Percentiles rank a stretch among this genome's conserved stretches.
These are phyloP conservation scores for Apostichopus californicus DNA, from an alignment of 35 echinoderm and acorn worm species.

Conservation along the genomic window DNA sequence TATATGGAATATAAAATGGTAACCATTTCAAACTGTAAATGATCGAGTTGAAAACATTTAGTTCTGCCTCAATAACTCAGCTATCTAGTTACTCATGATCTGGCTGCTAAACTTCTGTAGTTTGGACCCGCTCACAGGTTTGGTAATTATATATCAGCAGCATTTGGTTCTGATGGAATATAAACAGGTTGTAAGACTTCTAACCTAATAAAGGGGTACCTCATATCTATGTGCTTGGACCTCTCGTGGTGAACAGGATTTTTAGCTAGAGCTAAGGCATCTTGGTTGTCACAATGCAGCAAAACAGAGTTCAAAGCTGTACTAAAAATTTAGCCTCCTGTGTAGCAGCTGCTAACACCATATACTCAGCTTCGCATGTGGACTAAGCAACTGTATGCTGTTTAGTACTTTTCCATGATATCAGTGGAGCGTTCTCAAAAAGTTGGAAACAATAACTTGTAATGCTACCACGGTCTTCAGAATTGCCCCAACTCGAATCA, in stretches of 20 bases:
- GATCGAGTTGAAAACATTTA: no score
- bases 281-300: slow-evolving; percentile 59
- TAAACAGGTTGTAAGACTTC: slow-evolving; percentile 28
- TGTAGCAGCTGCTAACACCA: slow-evolving; percentile 52
- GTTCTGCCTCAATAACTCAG: no score
- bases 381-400: slow-evolving; percentile 53
- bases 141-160: slow-evolving; percentile 46
- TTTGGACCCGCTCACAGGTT: no score
- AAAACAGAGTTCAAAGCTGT: slow-evolving; percentile 12
- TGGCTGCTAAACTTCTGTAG: no score
- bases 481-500: slow-evolving; percentile 48
- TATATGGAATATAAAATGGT: no score
- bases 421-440: not conserved
- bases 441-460: slow-evolving; percentile 48
- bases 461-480: slow-evolving; percentile 46
- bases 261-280: slow-evolving; percentile 57
- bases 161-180: slow-evolving; percentile 54
- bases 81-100: no score
- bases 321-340: slow-evolving; percentile 55
- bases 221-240: slow-evolving; percentile 71
- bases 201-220: slow-evolving; percentile 67
- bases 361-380: slow-evolving; percentile 58
- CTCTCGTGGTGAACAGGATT: slow-evolving; percentile 51
- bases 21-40: no score
- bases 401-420: slow-evolving; percentile 59